Base-by-base conservation (phyloP, 2,113 vertebrate genomes). In the Dipodomys spectabilis region DNA sequence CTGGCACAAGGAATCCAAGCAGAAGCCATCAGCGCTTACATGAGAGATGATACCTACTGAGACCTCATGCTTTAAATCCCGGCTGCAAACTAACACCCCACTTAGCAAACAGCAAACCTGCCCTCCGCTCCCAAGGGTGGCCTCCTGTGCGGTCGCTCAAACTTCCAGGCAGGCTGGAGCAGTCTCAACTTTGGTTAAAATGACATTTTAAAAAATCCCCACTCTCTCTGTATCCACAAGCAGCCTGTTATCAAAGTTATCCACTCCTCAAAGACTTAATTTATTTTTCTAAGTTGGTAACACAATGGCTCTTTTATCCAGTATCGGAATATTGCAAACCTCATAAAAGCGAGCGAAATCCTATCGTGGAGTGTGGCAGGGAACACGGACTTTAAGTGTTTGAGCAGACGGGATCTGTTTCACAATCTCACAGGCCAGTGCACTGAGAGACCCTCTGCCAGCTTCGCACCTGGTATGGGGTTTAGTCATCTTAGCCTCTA, bases 311-410 rank as follows among this genome's bases (percentile, higher is more conserved):
- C 69, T 68, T 85, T 68, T 71, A 6, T 71, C n/a, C 5, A 15
- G 32, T 13, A 68, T 75, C 86, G 91, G 89, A 25, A 22, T 95
- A 27, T 71, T 32, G 82, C 65, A 69, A 86, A 91, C 49, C n/a
- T 85, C 25, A 62, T 75, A 92, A 89, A 93, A 82, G 85, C 13
- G 15, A 86, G 67, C 84, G 96, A 94, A 95, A 97, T 39, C 45
- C 68, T 86, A 93, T 80, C 91, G 22, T 30, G 5, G 45, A 32
- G 1, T 22, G 2, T 49, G 35, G 57, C 6, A 7, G 35, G 39
- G 93, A 78, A 71, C 82, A 18, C 3, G 4, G 44, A 35, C 11
- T 75, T 57, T 71, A 18, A 71, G 91, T 80, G 57, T n/a, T 0
- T 72, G 53, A 2, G 65, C n/a, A 49, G 72, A 80, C 81, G 16